Conservation (phyloP, 1,140 invertebrate genomes). For the Ooceraea biroi region DNA sequence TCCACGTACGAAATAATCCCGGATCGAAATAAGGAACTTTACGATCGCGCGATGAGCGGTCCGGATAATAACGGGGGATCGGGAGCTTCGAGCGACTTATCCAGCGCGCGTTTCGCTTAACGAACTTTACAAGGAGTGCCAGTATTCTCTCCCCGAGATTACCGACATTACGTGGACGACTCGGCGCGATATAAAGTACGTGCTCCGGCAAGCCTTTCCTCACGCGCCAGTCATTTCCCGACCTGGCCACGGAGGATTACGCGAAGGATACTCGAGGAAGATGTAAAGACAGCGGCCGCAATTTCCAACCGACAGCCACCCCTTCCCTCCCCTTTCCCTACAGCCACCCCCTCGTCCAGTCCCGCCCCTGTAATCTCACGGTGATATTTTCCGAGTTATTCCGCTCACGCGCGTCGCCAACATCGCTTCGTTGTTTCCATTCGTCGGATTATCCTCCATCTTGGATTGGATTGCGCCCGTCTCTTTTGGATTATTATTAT, state of each 20-base stretch:
- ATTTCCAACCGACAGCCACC: background rate
- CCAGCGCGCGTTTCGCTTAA: slow-evolving; percentile 8
- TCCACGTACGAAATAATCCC: too few relatives aligned
- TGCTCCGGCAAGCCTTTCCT: background rate
- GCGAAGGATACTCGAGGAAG: slow-evolving; percentile 5
- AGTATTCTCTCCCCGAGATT: slow-evolving; percentile 2
- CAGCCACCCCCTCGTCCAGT: too few relatives aligned
- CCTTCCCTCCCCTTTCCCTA: too few relatives aligned
- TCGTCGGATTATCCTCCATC: background rate
- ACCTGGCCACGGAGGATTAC: background rate
- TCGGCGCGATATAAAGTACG: slow-evolving; percentile 24
- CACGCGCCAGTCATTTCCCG: background rate
- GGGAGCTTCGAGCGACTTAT: slow-evolving; percentile 7
- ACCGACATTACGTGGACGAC: slow-evolving; percentile 9
- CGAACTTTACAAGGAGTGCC: slow-evolving; percentile 20
- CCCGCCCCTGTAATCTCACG: background rate
- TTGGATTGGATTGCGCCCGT: background rate
- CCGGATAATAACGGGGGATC: background rate
- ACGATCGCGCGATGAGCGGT: background rate
- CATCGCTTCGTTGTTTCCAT: slow-evolving; percentile 13
- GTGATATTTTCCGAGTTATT: slow-evolving; percentile 26
- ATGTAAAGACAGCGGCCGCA: background rate
- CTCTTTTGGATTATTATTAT: background rate
- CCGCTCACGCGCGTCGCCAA: background rate
- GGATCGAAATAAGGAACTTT: background rate